A percentile compares a stretch with the other conserved stretches of the same genome.
Evolutionary conservation across 2,113 vertebrate species (phyloP).

Genomic region (Trinectes maculatus): DNA sequence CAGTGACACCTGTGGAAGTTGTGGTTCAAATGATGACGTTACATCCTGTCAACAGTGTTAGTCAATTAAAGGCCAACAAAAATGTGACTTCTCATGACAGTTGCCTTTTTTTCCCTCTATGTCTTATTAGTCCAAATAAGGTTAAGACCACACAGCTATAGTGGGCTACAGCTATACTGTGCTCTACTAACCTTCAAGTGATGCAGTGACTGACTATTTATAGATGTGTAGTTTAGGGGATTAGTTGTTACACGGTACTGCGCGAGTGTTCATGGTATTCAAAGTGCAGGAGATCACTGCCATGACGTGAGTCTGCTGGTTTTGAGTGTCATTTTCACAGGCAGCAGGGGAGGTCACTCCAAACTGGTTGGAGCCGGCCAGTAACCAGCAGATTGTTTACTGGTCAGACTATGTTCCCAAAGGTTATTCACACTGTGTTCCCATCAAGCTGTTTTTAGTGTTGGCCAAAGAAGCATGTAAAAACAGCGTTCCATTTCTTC

Average conservation of each 20-base stretch:
- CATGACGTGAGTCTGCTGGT: constrained; percentile 30
- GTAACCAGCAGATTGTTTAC: constrained; percentile 75
- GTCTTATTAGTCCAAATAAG: neutral
- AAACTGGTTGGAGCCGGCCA: constrained; percentile 49
- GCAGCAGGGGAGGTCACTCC: constrained; percentile 18
- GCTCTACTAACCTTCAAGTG: constrained; percentile 49
- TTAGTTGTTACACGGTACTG: constrained; percentile 45
- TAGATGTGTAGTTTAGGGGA: constrained; percentile 63
- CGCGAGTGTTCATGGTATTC: constrained; percentile 46
- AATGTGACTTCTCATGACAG: neutral
- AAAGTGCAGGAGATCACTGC: constrained; percentile 1
- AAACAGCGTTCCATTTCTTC: neutral
- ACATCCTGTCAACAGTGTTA: too few relatives aligned
- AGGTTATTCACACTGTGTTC: constrained; percentile 60
- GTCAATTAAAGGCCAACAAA: too few relatives aligned
- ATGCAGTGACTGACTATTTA: constrained; percentile 49
- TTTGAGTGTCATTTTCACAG: constrained; percentile 61
- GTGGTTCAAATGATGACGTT: too few relatives aligned
- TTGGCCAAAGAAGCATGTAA: constrained; percentile 6
- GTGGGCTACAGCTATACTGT: neutral
- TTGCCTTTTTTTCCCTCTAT: neutral
- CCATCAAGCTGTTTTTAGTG: constrained; percentile 54
- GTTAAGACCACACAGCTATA: neutral
- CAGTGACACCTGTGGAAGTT: too few relatives aligned
- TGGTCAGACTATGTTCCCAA: constrained; percentile 28